Evolutionary conservation across 2,113 vertebrate genomes (phyloP), one percentile per base, ranked within the genome.

Genomic region (Casuarius casuarius): DNA sequence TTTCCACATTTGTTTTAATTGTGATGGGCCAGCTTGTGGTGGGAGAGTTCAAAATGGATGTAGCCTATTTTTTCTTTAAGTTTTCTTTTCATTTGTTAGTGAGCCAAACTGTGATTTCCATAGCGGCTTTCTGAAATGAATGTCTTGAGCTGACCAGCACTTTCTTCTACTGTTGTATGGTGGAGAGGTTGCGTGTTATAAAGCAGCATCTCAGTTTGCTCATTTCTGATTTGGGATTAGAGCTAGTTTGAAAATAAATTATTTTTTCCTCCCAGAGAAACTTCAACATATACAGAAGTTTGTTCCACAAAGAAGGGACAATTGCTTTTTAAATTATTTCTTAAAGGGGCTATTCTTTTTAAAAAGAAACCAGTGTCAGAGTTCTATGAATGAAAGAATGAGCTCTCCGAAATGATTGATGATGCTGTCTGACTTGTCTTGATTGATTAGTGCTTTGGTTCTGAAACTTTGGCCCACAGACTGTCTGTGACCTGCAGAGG

Each of bases 401-500:
- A 94, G 81, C 52, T 96, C 87, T 89, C 90, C 49, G 80, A 77
- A 84, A 74, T 78, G 66, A 88, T 58, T 88, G 89, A 95, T 96
- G 77, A 56, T 83, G 40, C 89, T 92, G 88, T 76, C 90, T 87
- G 61, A 13, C 19, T 66, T 59, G 73, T 92, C 44, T 70, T 93
- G 85, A 95, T 61, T 74, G 90, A 92, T 90, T 83, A 75, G 65
- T 81, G 68, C 38, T 83, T 87, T 79, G 56, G 61, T 95, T 94
- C 81, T 76, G 72, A 95, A 94, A 73, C 54, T 93, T 54, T 93
- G 89, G 76, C 74, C 88, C 51, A 67, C 49, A 74, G 62, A 88
- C 89, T 73, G 76, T 91, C 89, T 95, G 51, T 73, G 87, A 90
- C 84, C 85, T 90, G 66, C 59, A 75, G 59, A 94, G 76, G 89